Evolutionary conservation across 2,888 invertebrate genomes (phyloP).

Genomic region (Oxycera nigricornis): DNA sequence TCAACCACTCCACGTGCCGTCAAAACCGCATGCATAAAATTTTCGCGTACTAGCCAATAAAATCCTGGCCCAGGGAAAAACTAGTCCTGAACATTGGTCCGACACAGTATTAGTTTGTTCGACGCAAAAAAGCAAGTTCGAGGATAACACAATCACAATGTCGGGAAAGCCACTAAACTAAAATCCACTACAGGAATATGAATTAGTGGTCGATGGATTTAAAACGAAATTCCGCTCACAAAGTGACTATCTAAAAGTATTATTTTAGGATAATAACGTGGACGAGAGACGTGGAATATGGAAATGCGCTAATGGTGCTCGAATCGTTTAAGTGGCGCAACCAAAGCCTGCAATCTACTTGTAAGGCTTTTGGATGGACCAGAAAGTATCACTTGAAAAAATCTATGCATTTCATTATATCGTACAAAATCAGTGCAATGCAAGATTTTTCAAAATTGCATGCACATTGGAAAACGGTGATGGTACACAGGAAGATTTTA

Average conservation of each 20-base stretch:
- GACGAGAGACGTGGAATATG: no score
- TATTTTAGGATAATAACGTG: neutral
- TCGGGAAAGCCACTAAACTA: constrained; percentile 18
- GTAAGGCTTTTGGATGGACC: no score
- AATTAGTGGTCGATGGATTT: constrained; percentile 20
- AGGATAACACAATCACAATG: neutral
- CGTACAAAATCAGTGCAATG: no score
- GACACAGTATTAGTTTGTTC: neutral
- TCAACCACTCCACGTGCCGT: constrained; percentile 13
- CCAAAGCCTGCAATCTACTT: no score
- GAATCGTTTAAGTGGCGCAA: no score
- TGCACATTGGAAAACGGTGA: no score
- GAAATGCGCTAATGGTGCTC: no score
- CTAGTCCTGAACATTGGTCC: neutral
- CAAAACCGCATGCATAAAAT: constrained; percentile 19
- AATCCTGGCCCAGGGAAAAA: neutral
- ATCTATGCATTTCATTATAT: no score
- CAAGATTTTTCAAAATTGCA: no score
- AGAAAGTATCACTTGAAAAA: no score
- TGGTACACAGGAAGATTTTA: no score
- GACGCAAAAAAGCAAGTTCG: neutral
- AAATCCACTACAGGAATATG: constrained; percentile 4
- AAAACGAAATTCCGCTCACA: neutral
- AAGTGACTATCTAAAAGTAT: neutral
- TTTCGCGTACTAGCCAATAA: neutral